A percentile compares a stretch with the other conserved stretches of the same genome.
These are phyloP conservation scores for Cartodere bifasciata DNA, from an alignment of 2,888 invertebrate species.

Conservation along the genomic window DNA sequence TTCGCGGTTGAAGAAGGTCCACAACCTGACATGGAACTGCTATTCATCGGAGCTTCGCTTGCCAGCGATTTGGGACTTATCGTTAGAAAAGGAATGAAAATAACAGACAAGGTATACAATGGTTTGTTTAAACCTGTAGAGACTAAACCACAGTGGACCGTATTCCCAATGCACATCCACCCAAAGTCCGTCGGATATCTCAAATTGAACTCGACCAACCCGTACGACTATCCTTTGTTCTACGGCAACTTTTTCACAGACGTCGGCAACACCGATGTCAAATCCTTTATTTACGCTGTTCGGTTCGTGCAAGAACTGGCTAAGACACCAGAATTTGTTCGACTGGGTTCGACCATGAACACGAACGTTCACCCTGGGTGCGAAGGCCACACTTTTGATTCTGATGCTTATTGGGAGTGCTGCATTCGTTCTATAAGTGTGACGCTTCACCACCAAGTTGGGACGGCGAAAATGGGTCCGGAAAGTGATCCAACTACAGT, in stretches of 20 bases:
- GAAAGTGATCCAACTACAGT: conserved; percentile 36
- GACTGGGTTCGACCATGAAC: conserved; percentile 42
- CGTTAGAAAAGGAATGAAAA: background rate
- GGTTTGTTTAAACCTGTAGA: background rate
- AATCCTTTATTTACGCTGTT: conserved; percentile 41
- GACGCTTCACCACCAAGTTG: conserved; percentile 38
- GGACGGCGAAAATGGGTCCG: conserved; percentile 42
- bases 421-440: conserved; percentile 32
- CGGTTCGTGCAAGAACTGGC: conserved; percentile 36
- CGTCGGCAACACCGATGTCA: conserved; percentile 32
- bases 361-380: conserved; percentile 39
- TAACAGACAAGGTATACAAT: background rate
- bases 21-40: background rate
- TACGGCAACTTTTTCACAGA: conserved; percentile 3
- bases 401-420: conserved; percentile 38
- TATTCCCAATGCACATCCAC: background rate
- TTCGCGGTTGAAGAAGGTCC: background rate
- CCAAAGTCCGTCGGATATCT: background rate
- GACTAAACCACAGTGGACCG: background rate
- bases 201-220: conserved; percentile 1
- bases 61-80: background rate
- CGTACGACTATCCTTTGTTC: background rate
- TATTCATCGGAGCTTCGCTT: background rate
- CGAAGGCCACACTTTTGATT: conserved; percentile 24
- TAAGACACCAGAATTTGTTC: conserved; percentile 36